These are phyloP conservation scores for Muscicapa comitata DNA, from an alignment of 2,797 vertebrate genomes.

Conservation along the genomic window DNA sequence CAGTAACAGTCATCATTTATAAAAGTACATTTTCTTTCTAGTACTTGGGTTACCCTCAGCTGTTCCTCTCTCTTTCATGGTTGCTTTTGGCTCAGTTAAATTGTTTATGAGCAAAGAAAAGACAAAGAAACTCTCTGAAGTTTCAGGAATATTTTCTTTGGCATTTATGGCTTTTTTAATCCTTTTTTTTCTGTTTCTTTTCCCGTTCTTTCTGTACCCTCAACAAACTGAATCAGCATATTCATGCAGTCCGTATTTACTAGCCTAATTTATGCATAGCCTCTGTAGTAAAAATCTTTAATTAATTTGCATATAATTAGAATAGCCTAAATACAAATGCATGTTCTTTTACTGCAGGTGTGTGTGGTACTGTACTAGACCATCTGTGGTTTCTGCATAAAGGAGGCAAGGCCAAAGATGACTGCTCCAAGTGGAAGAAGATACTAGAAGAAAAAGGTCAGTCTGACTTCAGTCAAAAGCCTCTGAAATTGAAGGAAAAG, in stretches of 20 bases:
- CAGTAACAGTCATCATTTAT: background rate
- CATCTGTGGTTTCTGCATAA: background rate
- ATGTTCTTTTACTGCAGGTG: background rate
- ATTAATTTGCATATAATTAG: background rate
- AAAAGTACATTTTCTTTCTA: background rate
- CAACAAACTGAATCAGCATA: background rate
- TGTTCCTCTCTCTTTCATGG: background rate
- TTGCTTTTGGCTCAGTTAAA: background rate
- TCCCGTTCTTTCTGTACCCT: background rate
- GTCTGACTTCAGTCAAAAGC: background rate
- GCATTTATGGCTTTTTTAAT: background rate
- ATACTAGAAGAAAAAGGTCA: background rate
- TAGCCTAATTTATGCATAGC: background rate
- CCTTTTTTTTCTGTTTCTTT: background rate
- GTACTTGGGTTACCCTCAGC: background rate
- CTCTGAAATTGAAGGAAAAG: background rate
- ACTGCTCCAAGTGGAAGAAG: background rate
- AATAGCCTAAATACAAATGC: background rate
- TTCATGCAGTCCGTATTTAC: background rate
- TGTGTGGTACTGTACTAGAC: background rate
- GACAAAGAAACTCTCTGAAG: background rate
- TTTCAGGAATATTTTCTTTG: background rate
- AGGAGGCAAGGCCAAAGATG: background rate
- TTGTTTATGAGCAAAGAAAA: background rate
- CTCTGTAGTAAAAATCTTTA: background rate